Evolutionary conservation across 2,888 invertebrate genomes (phyloP), one percentile per base, ranked within the genome.

Genomic region (Drosophila subsilvestris): DNA sequence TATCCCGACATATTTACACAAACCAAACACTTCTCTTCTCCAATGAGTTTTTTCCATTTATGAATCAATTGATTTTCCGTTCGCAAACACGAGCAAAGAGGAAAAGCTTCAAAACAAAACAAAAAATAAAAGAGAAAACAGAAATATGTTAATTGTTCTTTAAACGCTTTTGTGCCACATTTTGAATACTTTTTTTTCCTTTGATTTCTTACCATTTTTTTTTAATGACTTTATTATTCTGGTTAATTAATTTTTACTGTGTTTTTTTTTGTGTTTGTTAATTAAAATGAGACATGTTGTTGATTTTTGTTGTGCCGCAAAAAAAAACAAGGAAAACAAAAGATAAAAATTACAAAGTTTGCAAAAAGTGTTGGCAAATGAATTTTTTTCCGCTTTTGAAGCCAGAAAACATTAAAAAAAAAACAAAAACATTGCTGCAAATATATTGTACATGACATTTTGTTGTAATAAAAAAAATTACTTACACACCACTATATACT

Each of bases 381-480:
- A 50, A 67, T 50, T 67, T 57, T n/a, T 7, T 37, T n/a, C n/a
- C 37, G 66, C 66, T 58, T 67, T 67, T 48, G 22, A 53, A 68
- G 67, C 47, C 53, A 50, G 53, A 45, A 51, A 51, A n/a, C n/a
- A n/a, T n/a, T n/a, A n/a, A 55, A 76, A 66, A 58, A 32, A 53
- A 63, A 51, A 65, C 20, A 66, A 25, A 43, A 42, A 56, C 58
- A 57, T 63, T 53, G 45, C 57, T 70, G 68, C 80, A 63, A 71
- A 65, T 55, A 56, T 50, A 56, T 50, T 73, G 83, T 82, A 82
- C 81, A 79, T 85, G 83, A 79, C 86, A 79, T 76, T 81, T 69
- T 76, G 70, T 76, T 74, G 82, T 83, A 76, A 37, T 7, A 14
- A 37, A 79, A 37, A 79, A 60, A 49, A 27, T 61, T 71, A 51